These are phyloP conservation scores for Drosophila meridionalis DNA, from an alignment of 2,888 invertebrate species.

Conservation along the genomic window DNA sequence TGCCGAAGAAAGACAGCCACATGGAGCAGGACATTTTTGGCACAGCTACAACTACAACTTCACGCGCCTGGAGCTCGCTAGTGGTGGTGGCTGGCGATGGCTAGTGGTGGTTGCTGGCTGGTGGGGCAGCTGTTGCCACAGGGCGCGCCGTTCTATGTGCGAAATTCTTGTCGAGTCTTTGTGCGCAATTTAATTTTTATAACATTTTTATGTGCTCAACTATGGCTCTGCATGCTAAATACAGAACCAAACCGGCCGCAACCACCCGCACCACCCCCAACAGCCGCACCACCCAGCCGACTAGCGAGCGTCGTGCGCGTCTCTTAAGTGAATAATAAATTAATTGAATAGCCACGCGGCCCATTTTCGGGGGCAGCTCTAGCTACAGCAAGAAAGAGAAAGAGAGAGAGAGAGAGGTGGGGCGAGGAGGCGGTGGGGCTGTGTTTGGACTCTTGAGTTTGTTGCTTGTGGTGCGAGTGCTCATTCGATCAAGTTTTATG, in stretches of 20 bases:
- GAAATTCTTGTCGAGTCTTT: slow-evolving; percentile 68
- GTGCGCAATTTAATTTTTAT: slow-evolving; percentile 74
- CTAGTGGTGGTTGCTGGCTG: neutral
- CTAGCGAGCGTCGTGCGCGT: slow-evolving; percentile 25
- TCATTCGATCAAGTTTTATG: slow-evolving; percentile 64
- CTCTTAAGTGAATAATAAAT: slow-evolving; percentile 80
- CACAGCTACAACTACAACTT: slow-evolving; percentile 26
- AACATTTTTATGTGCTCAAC: slow-evolving; percentile 72
- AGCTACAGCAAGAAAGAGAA: neutral
- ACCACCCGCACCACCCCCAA: neutral
- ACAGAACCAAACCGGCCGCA: slow-evolving; percentile 8
- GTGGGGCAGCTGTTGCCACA: slow-evolving; percentile 2
- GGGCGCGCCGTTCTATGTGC: slow-evolving; percentile 59
- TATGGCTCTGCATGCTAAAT: slow-evolving; percentile 61
- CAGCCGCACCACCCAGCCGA: neutral
- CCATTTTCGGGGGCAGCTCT: slow-evolving; percentile 39
- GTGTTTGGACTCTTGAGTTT: slow-evolving; percentile 6
- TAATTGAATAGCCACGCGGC: slow-evolving; percentile 78
- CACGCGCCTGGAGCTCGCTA: neutral
- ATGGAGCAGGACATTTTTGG: slow-evolving; percentile 67
- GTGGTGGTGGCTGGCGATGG: neutral
- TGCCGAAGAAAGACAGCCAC: slow-evolving; percentile 10
- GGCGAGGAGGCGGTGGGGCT: neutral
- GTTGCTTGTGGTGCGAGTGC: slow-evolving; percentile 6
- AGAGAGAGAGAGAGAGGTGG: neutral